These are phyloP conservation scores for Asteroscopus sphinx DNA, from an alignment of 2,888 invertebrate species.

Conservation along the genomic window DNA sequence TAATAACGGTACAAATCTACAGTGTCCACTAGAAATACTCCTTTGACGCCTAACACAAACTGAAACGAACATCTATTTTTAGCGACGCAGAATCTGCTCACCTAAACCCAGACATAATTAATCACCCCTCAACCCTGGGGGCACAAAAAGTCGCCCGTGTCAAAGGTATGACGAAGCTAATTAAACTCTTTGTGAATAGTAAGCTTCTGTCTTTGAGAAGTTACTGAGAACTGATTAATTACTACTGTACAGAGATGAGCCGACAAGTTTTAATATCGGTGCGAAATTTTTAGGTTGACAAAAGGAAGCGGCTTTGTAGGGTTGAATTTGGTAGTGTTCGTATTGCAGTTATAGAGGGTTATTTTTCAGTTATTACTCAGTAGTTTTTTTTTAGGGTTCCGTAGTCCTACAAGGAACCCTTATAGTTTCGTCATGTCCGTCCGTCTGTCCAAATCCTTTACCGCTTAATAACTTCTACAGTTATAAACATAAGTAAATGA, in stretches of 20 bases:
- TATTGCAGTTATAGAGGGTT: too few relatives aligned
- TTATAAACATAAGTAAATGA: too few relatives aligned
- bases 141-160: slow-evolving; percentile 62
- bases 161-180: slow-evolving; percentile 71
- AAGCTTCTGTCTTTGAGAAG: slow-evolving; percentile 47
- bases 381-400: too few relatives aligned
- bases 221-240: slow-evolving; percentile 59
- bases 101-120: slow-evolving; percentile 39
- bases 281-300: slow-evolving; percentile 22
- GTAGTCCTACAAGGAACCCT: too few relatives aligned
- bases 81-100: slow-evolving; percentile 22
- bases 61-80: slow-evolving; percentile 29
- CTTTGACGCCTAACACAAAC: slow-evolving; percentile 10
- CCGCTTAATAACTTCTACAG: too few relatives aligned
- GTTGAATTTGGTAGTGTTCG: too few relatives aligned
- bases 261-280: slow-evolving; percentile 35
- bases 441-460: too few relatives aligned
- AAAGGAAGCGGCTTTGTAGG: not conserved
- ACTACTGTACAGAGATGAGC: slow-evolving; percentile 38
- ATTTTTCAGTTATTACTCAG: too few relatives aligned
- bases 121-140: slow-evolving; percentile 37
- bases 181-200: slow-evolving; percentile 56
- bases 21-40: too few relatives aligned
- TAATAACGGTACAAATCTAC: too few relatives aligned
- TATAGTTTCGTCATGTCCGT: too few relatives aligned